Percentiles rank a stretch among this genome's conserved stretches.
Conservation (phyloP, 2,888 invertebrate genomes). For the Caenorhabditis sinica region DNA sequence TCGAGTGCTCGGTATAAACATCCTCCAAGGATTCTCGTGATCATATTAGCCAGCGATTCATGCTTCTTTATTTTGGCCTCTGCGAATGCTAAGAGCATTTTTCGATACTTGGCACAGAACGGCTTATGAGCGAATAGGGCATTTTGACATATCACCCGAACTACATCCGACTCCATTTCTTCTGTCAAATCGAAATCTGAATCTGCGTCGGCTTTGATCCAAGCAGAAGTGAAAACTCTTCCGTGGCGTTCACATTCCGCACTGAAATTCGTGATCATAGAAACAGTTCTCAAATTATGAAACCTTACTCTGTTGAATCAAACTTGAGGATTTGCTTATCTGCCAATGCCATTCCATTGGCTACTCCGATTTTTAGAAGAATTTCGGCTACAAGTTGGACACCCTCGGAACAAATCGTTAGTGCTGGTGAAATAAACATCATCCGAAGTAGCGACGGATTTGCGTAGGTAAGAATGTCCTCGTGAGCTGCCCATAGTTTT, state of each 20-base stretch:
- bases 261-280: constrained; percentile 35
- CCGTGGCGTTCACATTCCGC: constrained; percentile 55
- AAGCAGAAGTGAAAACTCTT: constrained; percentile 47
- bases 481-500: constrained; percentile 56
- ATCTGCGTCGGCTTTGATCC: constrained; percentile 42
- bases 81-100: constrained; percentile 38
- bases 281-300: neutral
- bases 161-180: constrained; percentile 47
- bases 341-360: constrained; percentile 28
- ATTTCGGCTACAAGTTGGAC: constrained; percentile 45
- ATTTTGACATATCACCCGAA: constrained; percentile 22
- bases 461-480: constrained; percentile 45
- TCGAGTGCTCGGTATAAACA: constrained; percentile 39
- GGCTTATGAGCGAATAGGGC: constrained; percentile 48
- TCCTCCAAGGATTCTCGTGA: constrained; percentile 43
- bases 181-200: constrained; percentile 47
- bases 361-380: constrained; percentile 51
- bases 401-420: constrained; percentile 53
- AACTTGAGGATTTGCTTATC: constrained; percentile 49
- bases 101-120: constrained; percentile 32
- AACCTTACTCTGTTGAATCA: constrained; percentile 35
- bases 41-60: constrained; percentile 34
- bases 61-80: constrained; percentile 38
- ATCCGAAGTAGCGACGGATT: constrained; percentile 33
- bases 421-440: constrained; percentile 47